phyloP scores from a whole-genome alignment of 2,797 vertebrate genomes.

The Artibeus lituratus region DNA sequence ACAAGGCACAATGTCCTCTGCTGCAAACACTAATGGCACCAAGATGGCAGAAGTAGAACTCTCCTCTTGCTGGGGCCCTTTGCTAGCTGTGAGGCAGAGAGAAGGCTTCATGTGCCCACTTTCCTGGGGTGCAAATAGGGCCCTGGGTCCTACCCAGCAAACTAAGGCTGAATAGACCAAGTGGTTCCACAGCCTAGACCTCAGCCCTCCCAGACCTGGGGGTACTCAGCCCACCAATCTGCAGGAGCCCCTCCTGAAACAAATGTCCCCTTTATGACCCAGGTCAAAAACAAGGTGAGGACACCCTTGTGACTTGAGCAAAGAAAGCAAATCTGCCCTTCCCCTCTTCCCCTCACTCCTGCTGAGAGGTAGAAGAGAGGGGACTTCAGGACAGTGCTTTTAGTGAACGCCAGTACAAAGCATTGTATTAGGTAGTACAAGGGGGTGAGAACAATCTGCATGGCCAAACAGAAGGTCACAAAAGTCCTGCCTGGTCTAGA shows the following conservation, averaged over 20 bases:
- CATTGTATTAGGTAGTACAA: not conserved
- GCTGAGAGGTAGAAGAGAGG: not conserved
- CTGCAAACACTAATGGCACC: rapidly evolving
- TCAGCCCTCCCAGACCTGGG: not conserved
- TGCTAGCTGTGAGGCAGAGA: not conserved
- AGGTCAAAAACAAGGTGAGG: constrained; percentile 63
- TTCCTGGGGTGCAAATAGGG: not conserved
- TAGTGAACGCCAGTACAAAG: constrained; percentile 67
- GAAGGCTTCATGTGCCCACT: not conserved
- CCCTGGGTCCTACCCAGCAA: not conserved
- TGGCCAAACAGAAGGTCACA: not conserved
- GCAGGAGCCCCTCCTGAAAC: constrained; percentile 43
- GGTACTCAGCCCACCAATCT: not conserved
- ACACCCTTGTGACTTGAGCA: constrained; percentile 36
- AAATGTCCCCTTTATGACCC: constrained; percentile 28
- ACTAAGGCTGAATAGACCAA: not conserved
- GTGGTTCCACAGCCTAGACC: not conserved
- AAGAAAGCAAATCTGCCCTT: constrained; percentile 53
- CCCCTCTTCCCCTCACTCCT: not conserved
- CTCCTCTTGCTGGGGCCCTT: no score
- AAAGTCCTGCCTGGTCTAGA: rapidly evolving
- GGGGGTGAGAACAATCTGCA: not conserved
- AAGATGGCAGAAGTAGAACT: not conserved
- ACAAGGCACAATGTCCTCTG: not conserved
- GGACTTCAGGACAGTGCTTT: constrained; percentile 44